Conservation (phyloP, 2,888 invertebrate species). For the Chloroclystis v-ata region DNA sequence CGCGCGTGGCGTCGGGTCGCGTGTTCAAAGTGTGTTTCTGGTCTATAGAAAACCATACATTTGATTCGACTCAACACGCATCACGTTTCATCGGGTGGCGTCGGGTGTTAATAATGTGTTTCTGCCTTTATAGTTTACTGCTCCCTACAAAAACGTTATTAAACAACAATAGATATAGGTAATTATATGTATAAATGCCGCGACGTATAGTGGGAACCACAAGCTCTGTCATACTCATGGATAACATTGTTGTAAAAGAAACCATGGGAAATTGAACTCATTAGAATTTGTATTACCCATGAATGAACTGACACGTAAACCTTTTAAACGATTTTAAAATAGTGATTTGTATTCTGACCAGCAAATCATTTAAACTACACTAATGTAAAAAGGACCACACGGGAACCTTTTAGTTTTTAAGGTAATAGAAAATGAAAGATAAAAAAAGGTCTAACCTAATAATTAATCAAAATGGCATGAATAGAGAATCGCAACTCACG, state of each 20-base stretch:
- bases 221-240: slow-evolving; percentile 20
- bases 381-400: not conserved
- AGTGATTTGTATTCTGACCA: slow-evolving; percentile 9
- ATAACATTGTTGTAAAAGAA: slow-evolving; percentile 35
- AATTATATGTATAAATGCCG: slow-evolving; percentile 21
- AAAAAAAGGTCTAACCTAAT: too few species aligned
- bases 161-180: slow-evolving; percentile 26
- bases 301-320: slow-evolving; percentile 25
- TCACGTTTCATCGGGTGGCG: too few species aligned
- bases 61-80: too few species aligned
- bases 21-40: too few species aligned
- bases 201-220: slow-evolving; percentile 35
- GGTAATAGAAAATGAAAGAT: too few species aligned
- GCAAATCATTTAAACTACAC: slow-evolving; percentile 6
- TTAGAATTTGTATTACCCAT: slow-evolving; percentile 38
- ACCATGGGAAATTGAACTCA: slow-evolving; percentile 41
- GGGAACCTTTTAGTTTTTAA: not conserved
- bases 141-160: slow-evolving; percentile 18
- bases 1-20: too few species aligned
- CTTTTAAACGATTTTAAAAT: slow-evolving; percentile 2
- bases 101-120: too few species aligned
- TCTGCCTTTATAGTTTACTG: too few species aligned
- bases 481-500: slow-evolving; percentile 40
- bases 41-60: too few species aligned
- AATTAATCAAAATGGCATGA: not conserved